Evolutionary conservation across 2,888 invertebrate genomes (phyloP).

Genomic region (Parnassius mnemosyne): DNA sequence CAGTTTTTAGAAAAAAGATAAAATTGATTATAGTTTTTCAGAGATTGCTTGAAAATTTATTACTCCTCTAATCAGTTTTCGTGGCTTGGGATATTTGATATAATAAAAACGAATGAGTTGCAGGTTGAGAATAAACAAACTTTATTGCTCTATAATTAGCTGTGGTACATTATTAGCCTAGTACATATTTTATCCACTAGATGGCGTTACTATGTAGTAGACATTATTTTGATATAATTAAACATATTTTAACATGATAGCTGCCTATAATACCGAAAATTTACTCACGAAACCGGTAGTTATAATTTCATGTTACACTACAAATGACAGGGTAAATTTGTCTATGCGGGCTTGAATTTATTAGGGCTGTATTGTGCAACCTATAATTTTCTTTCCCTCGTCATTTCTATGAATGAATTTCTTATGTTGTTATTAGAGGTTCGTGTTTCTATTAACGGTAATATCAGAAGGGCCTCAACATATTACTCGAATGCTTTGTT

Average conservation of each 20-base stretch:
- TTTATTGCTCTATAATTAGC: too few relatives aligned
- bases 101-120: too few relatives aligned
- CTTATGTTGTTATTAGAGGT: slow-evolving; percentile 22
- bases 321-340: slow-evolving; percentile 32
- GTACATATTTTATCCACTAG: too few relatives aligned
- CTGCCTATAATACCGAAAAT: slow-evolving; percentile 6
- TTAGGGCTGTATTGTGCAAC: slow-evolving; percentile 34
- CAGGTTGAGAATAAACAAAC: too few relatives aligned
- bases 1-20: too few relatives aligned
- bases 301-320: slow-evolving; percentile 25
- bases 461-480: slow-evolving; percentile 9
- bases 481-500: slow-evolving; percentile 8
- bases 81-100: slow-evolving; percentile 6
- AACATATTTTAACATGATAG: too few relatives aligned
- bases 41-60: too few relatives aligned
- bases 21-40: too few relatives aligned
- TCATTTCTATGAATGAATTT: slow-evolving; percentile 17
- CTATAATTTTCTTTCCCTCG: slow-evolving; percentile 31
- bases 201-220: too few relatives aligned
- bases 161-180: too few relatives aligned
- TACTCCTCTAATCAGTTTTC: slow-evolving; percentile 17
- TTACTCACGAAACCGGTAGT: slow-evolving; percentile 12
- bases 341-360: slow-evolving; percentile 32
- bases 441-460: slow-evolving; percentile 19
- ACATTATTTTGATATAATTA: too few relatives aligned